phyloP scores from a whole-genome alignment of 1,140 invertebrate genomes.

The Lasioglossum baleicum region DNA sequence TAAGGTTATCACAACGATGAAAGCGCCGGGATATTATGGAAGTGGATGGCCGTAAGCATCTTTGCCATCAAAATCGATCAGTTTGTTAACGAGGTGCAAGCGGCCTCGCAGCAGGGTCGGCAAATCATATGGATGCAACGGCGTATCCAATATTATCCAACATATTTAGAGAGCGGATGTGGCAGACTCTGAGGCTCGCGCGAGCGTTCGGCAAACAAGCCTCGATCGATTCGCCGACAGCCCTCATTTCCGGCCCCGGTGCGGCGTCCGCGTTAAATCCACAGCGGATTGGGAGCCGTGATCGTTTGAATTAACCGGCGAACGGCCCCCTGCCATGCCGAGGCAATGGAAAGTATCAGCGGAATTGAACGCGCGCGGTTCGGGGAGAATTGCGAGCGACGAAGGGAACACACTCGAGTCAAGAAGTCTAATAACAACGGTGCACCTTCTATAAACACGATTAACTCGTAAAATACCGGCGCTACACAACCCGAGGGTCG shows the following conservation, averaged over 20 bases:
- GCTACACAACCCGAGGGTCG: too few relatives aligned
- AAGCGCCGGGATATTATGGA: not conserved
- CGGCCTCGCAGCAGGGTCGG: conserved; percentile 6
- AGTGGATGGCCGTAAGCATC: not conserved
- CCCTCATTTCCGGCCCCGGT: conserved; percentile 29
- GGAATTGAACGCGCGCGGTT: not conserved
- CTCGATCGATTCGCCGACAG: conserved; percentile 33
- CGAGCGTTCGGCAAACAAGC: conserved; percentile 54
- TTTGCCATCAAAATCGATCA: conserved; percentile 29
- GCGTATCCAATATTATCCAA: conserved; percentile 28
- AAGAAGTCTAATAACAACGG: not conserved
- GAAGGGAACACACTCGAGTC: not conserved
- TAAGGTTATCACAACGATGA: not conserved
- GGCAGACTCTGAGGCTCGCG: conserved; percentile 14
- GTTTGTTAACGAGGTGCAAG: conserved; percentile 45
- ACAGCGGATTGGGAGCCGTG: conserved; percentile 11
- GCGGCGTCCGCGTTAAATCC: conserved; percentile 15
- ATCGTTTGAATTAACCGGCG: conserved; percentile 17
- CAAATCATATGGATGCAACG: conserved; percentile 15
- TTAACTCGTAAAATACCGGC: too few relatives aligned
- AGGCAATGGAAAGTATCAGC: not conserved
- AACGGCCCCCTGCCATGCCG: not conserved
- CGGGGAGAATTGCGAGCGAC: not conserved
- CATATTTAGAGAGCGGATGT: conserved; percentile 50
- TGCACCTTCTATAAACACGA: too few relatives aligned